Base-by-base conservation (phyloP, 2,113 vertebrate genomes). In the Cyanoramphus novaezelandiae region DNA sequence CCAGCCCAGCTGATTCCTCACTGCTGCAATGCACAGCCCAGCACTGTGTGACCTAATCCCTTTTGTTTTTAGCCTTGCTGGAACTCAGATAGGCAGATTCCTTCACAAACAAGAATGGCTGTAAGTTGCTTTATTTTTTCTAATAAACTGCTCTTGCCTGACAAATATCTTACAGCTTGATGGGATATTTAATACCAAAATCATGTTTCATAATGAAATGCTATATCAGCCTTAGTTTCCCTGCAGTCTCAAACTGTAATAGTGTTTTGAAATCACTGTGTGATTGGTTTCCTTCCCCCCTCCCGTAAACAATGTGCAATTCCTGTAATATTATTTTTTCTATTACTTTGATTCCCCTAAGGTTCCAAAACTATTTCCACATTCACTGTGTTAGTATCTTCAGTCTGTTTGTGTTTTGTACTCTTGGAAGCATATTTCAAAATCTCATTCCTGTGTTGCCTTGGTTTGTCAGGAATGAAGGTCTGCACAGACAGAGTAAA, bases 331-430 rank as follows among this genome's bases (percentile, higher is more conserved):
- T 80, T 85, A 70, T 82, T 74, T 96, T 91, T 87, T 50, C 68
- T 93, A 93, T 96, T 96, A 81, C 49, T 92, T 80, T 86, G 44
- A 88, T 95, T 95, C 81, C 91, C 81, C 27, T 68, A 83, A 88
- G 87, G 89, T 79, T 88, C 39, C 52, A 53, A 87, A 81, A 50
- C 60, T 69, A 59, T 84, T 95, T 95, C 86, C 35, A 35, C 80
- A 35, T 72, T 75, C 39, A 25, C 63, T 49, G 18, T 35, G 28
- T n/a, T 72, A 82, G 60, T 71, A 64, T 82, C 77, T 92, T 82
- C 80, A 72, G 28, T 29, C 77, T 67, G 7, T 46, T 88, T 65
- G 86, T 57, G 11, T 37, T 84, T 31, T 17, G 2, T 44, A 83
- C 25, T 72, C 62, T 72, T 65, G 77, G 81, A 94, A 94, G 74